Base-by-base conservation (phyloP, 2,113 vertebrate genomes). In the Vombatus ursinus region DNA sequence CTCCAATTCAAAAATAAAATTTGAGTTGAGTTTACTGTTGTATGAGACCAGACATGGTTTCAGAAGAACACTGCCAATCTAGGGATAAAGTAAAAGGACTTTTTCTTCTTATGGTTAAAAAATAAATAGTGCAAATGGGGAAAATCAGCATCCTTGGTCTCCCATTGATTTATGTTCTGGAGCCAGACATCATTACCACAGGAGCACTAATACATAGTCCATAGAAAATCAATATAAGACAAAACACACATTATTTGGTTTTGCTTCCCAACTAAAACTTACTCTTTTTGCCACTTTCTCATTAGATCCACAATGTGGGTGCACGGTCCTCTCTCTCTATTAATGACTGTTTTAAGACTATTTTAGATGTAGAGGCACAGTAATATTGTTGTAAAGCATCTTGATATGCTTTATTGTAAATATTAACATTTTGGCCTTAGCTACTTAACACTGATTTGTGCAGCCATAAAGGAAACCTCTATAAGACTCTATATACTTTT, bases 91-190 rank as follows among this genome's bases (percentile, higher is more conserved):
- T 94, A 3, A 84, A 93, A 95, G 12, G 68, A 44, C 16, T 50
- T 84, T 92, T 51, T 10, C 0, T 0, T 8, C n/a, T 1, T 51
- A 0, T 7, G 91, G 95, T 96, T 94, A 89, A 50, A 28, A 93
- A 94, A 47, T 1, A 54, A 95, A 28, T 90, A 95, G 22, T 77
- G 89, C 28, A 92, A 51, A 95, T 68, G 37, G 93, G 53, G 37
- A 90, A 90, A 93, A 89, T 0, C 84, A 50, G 16, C 26, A 52
- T 95, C 89, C 26, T 95, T 97, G 93, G 97, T 91, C 93, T 98
- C 90, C 94, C 94, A 93, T 98, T 98, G 96, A 98, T 97, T 98
- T 97, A 93, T 92, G 89, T 95, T 95, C 97, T 98, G 95, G 93
- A 98, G 96, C 52, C 95, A 98, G 95, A 96, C 22, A 2, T 91